These are phyloP conservation scores for Danionella dracula DNA, from an alignment of 2,797 vertebrate genomes.

Conservation along the genomic window DNA sequence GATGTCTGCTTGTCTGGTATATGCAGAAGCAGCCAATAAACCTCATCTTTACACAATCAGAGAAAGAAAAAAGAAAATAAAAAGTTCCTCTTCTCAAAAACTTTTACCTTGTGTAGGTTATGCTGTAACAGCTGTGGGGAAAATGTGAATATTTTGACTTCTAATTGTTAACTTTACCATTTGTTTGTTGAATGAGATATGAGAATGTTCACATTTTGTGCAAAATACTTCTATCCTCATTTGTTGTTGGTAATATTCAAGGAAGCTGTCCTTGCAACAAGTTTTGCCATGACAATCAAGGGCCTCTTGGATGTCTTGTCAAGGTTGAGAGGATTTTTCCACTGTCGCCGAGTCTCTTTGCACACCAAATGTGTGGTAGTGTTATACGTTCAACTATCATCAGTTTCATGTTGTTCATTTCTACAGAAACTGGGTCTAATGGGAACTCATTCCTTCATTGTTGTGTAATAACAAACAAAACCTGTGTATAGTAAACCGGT, in stretches of 20 bases:
- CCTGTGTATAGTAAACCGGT: background rate
- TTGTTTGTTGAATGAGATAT: background rate
- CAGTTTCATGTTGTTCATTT: background rate
- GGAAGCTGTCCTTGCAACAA: constrained; percentile 8
- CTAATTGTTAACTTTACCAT: background rate
- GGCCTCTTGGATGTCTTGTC: background rate
- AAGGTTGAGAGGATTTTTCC: background rate
- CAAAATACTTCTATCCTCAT: background rate
- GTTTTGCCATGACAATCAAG: constrained; percentile 1
- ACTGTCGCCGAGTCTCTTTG: background rate
- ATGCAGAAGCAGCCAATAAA: background rate
- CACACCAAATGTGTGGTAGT: background rate
- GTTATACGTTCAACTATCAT: background rate
- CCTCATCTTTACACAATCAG: too few relatives aligned
- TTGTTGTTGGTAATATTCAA: background rate
- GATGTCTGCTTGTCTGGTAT: background rate
- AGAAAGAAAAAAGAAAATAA: too few relatives aligned
- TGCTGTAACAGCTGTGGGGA: too few relatives aligned
- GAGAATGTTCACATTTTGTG: background rate
- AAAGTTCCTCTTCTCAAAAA: too few relatives aligned
- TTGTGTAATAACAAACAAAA: background rate
- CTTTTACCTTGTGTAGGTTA: too few relatives aligned
- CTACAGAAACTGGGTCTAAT: background rate
- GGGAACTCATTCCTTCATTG: background rate
- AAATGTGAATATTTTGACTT: too few relatives aligned